Evolutionary conservation across 2,888 invertebrate genomes (phyloP).

Genomic region (Apamea crenata): DNA sequence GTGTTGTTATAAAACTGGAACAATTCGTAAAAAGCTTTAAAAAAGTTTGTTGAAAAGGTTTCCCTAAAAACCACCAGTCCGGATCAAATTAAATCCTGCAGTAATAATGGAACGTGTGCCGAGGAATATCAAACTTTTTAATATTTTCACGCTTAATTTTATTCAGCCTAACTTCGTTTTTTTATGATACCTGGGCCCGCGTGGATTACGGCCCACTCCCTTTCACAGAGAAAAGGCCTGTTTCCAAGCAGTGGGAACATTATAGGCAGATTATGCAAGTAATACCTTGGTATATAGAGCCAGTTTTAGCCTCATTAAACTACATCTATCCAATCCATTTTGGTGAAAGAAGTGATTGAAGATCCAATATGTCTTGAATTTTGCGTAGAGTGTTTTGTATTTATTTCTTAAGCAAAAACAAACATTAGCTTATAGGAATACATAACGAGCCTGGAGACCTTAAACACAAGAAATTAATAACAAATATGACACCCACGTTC

Average conservation of each 20-base stretch:
- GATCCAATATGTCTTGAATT: background rate
- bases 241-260: background rate
- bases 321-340: background rate
- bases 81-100: constrained; percentile 42
- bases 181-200: background rate
- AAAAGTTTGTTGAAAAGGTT: constrained; percentile 41
- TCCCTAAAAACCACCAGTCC: constrained; percentile 16
- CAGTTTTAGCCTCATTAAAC: background rate
- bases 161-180: background rate
- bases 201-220: background rate
- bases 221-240: background rate
- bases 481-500: background rate
- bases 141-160: constrained; percentile 12
- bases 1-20: constrained; percentile 35
- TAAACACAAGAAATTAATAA: background rate
- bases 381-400: background rate
- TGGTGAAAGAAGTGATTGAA: background rate
- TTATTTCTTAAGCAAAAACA: background rate
- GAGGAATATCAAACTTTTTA: constrained; percentile 37
- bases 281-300: background rate
- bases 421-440: background rate
- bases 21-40: constrained; percentile 33
- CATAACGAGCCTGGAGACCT: background rate
- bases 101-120: constrained; percentile 48
- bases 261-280: background rate